Evolutionary conservation across 2,888 invertebrate species (phyloP), one percentile per base, ranked within the genome.

Genomic region (Eristalis tenax): DNA sequence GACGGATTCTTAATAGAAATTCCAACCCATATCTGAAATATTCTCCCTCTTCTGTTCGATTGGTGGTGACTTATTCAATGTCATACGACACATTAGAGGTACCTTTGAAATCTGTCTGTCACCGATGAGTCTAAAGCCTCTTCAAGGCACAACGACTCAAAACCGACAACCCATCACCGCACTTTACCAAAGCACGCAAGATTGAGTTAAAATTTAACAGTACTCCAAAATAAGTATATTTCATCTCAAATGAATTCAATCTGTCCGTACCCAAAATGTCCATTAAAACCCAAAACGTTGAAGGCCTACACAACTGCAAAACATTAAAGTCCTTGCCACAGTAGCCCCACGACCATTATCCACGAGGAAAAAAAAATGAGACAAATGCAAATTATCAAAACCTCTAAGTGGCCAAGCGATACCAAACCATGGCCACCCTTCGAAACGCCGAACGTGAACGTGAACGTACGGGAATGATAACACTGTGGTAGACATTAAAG

Each of bases 341-440:
- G 18, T 8, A 50, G 18, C 50, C 18, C 18, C 50, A 50, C 50
- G 18, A 50, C 6, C 35, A 77, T 22, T 40, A 59, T 15, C 66
- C 28, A 43, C 64, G 8, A 28, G 28, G 38, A 18, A 65, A 18
- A 38, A n/a, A 35, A 32, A 35, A 65, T 8, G 50, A 50, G 50
- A 50, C 50, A 32, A 81, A 86, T 82, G 74, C 78, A 78, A 86
- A 86, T 86, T 82, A 86, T 86, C 78, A 61, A 28, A 78, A 70
- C 86, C 86, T 63, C 65, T 63, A 74, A 82, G 74, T 82, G 78
- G 71, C 73, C 59, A 59, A 38, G 63, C 40, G 68, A 61, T 76
- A 68, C 50, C 26, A 56, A 74, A 77, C 77, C 77, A 69, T 22
- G 64, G 43, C 15, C 59, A 11, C 35, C 28, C 4, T 26, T 32